Evolutionary conservation across 2,888 invertebrate genomes (phyloP).

Genomic region (Apotomis betuletana): DNA sequence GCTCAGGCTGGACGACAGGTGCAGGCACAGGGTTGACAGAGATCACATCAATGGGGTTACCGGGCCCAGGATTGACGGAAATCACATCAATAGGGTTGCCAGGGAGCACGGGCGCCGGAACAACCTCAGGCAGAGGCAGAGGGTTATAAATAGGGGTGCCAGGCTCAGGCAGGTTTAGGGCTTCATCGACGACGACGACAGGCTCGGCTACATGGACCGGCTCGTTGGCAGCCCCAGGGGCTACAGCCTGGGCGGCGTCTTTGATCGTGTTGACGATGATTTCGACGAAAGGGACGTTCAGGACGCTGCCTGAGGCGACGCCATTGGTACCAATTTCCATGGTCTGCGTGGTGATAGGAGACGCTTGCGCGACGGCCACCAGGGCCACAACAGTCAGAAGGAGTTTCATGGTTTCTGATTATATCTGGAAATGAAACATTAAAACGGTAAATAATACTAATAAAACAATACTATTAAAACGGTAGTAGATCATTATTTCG

Average conservation of each 20-base stretch:
- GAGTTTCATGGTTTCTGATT: conserved; percentile 36
- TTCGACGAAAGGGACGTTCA: conserved; percentile 24
- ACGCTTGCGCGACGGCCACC: conserved; percentile 26
- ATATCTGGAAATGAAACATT: conserved; percentile 10
- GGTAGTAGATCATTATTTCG: too few relatives aligned
- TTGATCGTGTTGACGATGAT: conserved; percentile 43
- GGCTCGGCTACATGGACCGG: conserved; percentile 22
- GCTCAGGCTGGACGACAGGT: conserved; percentile 1
- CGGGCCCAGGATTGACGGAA: conserved; percentile 13
- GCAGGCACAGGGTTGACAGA: conserved; percentile 16
- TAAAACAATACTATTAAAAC: too few relatives aligned
- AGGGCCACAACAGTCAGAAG: conserved; percentile 37
- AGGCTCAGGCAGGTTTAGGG: conserved; percentile 10
- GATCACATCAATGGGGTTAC: conserved; percentile 40
- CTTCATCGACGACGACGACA: conserved; percentile 28
- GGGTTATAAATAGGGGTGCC: conserved; percentile 18
- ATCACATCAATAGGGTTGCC: conserved; percentile 41
- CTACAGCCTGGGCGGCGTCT: conserved; percentile 47
- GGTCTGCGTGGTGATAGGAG: conserved; percentile 25
- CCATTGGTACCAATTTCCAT: conserved; percentile 28
- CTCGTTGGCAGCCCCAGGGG: conserved; percentile 38
- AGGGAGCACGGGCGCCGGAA: background rate
- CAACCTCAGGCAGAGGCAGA: conserved; percentile 5
- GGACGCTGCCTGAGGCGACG: conserved; percentile 26
- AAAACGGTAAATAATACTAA: too few relatives aligned